Evolutionary conservation across 2,797 vertebrate genomes (phyloP).

Genomic region (Pipistrellus kuhlii): DNA sequence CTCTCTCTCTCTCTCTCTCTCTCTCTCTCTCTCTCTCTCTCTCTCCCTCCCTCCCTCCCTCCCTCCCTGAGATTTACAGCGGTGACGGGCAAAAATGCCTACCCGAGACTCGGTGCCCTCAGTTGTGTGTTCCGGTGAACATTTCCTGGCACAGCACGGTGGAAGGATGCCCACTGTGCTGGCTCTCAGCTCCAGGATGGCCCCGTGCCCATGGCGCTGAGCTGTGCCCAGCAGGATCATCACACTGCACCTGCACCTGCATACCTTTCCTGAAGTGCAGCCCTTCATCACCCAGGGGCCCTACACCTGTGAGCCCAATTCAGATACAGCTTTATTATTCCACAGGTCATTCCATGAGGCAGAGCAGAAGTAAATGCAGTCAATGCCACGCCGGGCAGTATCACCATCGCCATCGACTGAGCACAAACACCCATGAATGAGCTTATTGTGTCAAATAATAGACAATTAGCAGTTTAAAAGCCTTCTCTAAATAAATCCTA

Average conservation of each 20-base stretch:
- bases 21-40: not conserved
- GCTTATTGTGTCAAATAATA: not conserved
- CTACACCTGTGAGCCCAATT: not conserved
- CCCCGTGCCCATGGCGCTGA: not conserved
- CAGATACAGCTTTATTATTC: not conserved
- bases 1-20: not conserved
- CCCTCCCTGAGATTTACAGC: not conserved
- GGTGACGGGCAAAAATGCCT: not conserved
- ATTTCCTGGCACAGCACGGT: not conserved
- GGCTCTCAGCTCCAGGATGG: not conserved
- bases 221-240: not conserved
- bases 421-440: not conserved
- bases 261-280: not conserved
- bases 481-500: not conserved
- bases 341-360: not conserved
- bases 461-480: not conserved
- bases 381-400: not conserved
- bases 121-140: not conserved
- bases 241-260: no score
- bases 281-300: not conserved
- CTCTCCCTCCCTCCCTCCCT: no score
- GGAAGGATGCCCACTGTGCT: not conserved
- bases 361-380: not conserved
- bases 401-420: not conserved
- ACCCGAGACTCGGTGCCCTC: not conserved